phyloP scores from a whole-genome alignment of 2,113 vertebrate genomes.

The Boleophthalmus pectinirostris region DNA sequence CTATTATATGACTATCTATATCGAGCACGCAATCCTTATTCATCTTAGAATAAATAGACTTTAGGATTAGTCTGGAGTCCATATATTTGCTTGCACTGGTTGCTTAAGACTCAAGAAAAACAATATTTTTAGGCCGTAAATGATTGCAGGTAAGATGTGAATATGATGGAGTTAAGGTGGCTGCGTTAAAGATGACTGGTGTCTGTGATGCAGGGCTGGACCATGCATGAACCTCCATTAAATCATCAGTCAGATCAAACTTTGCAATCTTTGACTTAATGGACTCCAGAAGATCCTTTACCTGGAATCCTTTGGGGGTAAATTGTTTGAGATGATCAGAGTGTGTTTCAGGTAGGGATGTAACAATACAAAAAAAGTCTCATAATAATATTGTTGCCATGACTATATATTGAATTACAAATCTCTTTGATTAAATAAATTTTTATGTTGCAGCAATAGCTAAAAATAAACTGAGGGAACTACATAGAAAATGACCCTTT shows the following conservation, averaged over 20 bases:
- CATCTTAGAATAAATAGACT: slow-evolving; percentile 2
- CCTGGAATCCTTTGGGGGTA: too few relatives aligned
- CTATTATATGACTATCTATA: neutral
- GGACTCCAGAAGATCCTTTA: neutral
- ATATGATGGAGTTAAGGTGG: neutral
- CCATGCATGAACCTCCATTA: too few relatives aligned
- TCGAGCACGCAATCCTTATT: neutral
- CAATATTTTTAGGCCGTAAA: neutral
- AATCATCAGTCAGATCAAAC: neutral
- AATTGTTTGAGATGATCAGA: too few relatives aligned
- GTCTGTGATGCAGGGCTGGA: neutral
- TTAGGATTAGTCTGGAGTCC: neutral
- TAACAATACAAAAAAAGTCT: too few relatives aligned
- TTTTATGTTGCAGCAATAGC: too few relatives aligned
- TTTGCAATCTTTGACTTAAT: neutral
- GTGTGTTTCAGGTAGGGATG: too few relatives aligned
- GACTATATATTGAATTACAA: too few relatives aligned
- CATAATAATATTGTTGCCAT: too few relatives aligned
- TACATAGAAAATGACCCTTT: too few relatives aligned
- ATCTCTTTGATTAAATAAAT: too few relatives aligned
- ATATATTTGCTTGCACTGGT: neutral
- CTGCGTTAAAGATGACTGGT: neutral
- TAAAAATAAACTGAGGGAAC: too few relatives aligned
- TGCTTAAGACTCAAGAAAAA: neutral
- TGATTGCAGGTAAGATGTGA: neutral